Conservation (phyloP, 2,797 vertebrate species). For the Anas acuta region DNA sequence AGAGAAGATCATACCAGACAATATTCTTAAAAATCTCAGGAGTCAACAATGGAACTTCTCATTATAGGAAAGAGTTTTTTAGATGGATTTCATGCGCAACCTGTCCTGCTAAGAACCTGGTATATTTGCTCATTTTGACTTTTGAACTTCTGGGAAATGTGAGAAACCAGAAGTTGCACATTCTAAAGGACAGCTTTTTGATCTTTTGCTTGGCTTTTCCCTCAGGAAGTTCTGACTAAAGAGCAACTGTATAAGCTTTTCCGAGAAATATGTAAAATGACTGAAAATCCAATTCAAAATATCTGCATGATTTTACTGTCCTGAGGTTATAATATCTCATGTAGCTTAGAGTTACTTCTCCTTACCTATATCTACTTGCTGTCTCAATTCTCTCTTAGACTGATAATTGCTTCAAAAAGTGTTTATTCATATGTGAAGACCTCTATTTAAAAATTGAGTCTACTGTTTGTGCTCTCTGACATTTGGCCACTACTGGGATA, state of each 20-base stretch:
- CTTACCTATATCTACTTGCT: background rate
- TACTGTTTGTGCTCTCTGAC: background rate
- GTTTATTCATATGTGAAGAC: background rate
- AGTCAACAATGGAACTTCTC: background rate
- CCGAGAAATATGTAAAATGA: background rate
- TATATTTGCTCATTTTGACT: background rate
- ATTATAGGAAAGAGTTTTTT: background rate
- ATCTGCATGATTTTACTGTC: background rate
- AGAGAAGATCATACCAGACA: background rate
- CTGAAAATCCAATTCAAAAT: background rate
- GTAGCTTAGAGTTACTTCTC: background rate
- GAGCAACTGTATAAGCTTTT: background rate
- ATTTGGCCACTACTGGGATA: background rate
- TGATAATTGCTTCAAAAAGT: background rate
- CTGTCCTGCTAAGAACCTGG: background rate
- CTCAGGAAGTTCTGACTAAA: background rate
- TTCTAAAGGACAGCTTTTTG: background rate
- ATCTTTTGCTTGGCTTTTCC: constrained; percentile 1
- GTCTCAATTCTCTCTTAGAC: background rate
- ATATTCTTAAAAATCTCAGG: background rate
- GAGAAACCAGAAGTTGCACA: background rate
- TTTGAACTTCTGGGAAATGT: background rate
- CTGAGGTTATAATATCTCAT: background rate
- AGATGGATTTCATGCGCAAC: background rate
- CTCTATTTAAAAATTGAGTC: background rate